Evolutionary conservation across 2,797 vertebrate genomes (phyloP).

Genomic region (Enteromius thamalakanensis): DNA sequence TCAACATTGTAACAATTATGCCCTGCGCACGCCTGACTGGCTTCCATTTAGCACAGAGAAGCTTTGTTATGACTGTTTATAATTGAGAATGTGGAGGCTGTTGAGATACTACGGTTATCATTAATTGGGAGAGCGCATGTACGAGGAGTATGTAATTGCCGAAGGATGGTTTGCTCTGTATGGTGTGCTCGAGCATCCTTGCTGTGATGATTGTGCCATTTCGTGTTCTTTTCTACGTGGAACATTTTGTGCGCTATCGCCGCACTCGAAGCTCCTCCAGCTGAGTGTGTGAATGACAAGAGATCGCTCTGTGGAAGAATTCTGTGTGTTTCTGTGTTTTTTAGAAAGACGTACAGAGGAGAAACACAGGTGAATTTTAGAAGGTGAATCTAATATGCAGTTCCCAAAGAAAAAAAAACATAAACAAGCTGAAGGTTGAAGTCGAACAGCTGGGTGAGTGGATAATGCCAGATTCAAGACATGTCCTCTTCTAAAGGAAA

Average conservation of each 20-base stretch:
- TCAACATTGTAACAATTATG: slow-evolving; percentile 64
- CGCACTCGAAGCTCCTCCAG: slow-evolving; percentile 17
- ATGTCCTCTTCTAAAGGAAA: background rate
- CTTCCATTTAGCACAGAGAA: slow-evolving; percentile 59
- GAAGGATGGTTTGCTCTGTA: slow-evolving; percentile 17
- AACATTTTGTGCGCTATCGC: slow-evolving; percentile 19
- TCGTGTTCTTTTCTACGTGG: slow-evolving; percentile 40
- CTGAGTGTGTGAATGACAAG: slow-evolving; percentile 34
- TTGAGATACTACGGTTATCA: slow-evolving; percentile 54
- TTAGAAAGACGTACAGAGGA: background rate
- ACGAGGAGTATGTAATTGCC: slow-evolving; percentile 49
- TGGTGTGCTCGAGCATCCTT: slow-evolving; percentile 31
- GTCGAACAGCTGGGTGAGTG: background rate
- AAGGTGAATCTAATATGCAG: background rate
- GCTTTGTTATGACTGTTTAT: slow-evolving; percentile 62
- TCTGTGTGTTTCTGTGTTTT: background rate
- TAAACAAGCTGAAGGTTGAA: background rate
- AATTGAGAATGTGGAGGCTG: slow-evolving; percentile 57
- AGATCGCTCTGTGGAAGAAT: background rate
- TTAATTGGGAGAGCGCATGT: slow-evolving; percentile 53
- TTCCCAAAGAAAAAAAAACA: background rate
- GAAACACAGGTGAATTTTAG: background rate
- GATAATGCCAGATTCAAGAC: slow-evolving; percentile 17
- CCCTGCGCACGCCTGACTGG: slow-evolving; percentile 54
- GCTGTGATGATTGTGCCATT: slow-evolving; percentile 27